Evolutionary conservation across 2,797 vertebrate species (phyloP).

Genomic region (Liasis olivaceus): DNA sequence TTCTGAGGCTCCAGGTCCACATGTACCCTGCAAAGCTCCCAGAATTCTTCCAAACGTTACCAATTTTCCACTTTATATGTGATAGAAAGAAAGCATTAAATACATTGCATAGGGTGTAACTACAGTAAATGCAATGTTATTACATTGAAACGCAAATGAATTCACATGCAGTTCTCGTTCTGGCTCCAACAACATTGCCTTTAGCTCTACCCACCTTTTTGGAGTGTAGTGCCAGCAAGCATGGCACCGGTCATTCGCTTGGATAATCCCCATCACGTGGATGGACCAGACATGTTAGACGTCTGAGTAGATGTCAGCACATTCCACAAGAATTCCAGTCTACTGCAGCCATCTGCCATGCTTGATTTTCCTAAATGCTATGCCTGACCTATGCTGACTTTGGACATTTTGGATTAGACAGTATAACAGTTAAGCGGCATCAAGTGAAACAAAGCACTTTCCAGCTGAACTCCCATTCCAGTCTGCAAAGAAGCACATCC

Average conservation of each 20-base stretch:
- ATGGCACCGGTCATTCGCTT: not conserved
- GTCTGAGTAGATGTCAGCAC: not conserved
- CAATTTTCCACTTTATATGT: not conserved
- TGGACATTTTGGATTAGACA: not conserved
- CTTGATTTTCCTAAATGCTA: not conserved
- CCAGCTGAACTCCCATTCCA: not conserved
- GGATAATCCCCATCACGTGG: not conserved
- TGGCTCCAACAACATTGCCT: not conserved
- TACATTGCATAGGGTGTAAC: not conserved
- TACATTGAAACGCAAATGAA: not conserved
- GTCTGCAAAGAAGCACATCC: not conserved
- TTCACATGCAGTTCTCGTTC: not conserved
- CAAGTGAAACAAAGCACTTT: not conserved
- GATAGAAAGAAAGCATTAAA: not conserved
- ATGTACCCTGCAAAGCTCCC: not conserved
- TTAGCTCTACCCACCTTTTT: not conserved
- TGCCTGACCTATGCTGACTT: not conserved
- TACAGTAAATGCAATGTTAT: not conserved
- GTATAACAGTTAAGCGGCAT: not conserved
- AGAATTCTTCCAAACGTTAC: not conserved
- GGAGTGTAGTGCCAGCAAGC: not conserved
- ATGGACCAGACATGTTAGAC: not conserved
- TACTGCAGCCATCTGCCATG: not conserved
- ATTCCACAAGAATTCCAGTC: not conserved
- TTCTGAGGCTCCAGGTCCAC: not conserved